Conservation (phyloP, 2,113 vertebrate species). For the Proteles cristata region DNA sequence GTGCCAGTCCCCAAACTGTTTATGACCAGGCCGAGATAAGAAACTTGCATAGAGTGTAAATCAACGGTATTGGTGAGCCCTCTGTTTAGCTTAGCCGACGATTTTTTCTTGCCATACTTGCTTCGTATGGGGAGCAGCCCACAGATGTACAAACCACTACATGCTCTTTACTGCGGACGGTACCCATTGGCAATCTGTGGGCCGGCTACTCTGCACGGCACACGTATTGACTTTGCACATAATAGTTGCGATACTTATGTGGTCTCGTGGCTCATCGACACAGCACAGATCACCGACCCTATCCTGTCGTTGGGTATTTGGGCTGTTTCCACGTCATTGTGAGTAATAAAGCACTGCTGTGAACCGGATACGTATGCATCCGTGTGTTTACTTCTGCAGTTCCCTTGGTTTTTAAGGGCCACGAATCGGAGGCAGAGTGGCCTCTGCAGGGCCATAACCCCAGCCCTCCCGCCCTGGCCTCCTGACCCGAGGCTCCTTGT, state of each 20-base stretch:
- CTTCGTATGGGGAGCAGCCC: background rate
- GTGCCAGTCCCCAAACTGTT: conserved; percentile 29
- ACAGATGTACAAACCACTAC: background rate
- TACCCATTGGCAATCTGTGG: background rate
- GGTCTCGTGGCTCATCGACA: background rate
- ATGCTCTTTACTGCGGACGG: background rate
- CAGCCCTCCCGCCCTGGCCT: background rate
- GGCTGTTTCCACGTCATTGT: background rate
- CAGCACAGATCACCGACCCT: background rate
- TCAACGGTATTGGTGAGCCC: background rate
- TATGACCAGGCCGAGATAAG: conserved; percentile 32
- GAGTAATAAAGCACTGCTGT: background rate
- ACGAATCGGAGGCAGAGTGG: background rate
- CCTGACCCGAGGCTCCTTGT: background rate
- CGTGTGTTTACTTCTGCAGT: background rate
- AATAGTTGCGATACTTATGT: background rate
- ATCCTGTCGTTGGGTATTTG: too few relatives aligned
- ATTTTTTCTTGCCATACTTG: background rate
- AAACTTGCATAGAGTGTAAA: background rate
- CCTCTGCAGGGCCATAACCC: background rate
- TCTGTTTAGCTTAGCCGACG: background rate
- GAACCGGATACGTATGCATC: background rate
- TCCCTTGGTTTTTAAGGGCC: background rate
- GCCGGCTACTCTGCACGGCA: background rate
- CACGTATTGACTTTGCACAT: background rate